Conservation (phyloP, 37 sponge, comb jelly and placozoan species). For the Cladorhizidae sp. region DNA sequence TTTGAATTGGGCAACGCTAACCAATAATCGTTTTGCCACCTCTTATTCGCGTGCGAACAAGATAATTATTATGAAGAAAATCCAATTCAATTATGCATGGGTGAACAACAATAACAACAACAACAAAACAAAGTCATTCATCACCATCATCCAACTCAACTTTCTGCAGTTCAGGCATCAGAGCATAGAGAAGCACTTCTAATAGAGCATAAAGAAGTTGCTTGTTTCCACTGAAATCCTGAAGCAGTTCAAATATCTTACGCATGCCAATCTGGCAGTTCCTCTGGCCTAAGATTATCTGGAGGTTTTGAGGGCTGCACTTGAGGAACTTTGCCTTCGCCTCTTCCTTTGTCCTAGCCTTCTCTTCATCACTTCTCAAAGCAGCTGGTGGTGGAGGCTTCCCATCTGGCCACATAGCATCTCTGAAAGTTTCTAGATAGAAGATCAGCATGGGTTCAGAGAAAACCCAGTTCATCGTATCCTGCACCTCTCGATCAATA, state of each 20-base stretch:
- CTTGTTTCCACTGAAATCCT: constrained; percentile 66
- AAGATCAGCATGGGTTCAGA: constrained; percentile 86
- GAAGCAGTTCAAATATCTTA: constrained; percentile 73
- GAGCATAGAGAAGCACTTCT: constrained; percentile 63
- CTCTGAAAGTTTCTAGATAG: constrained; percentile 74
- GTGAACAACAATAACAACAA: too few species aligned
- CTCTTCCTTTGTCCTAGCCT: constrained; percentile 61
- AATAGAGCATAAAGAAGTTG: constrained; percentile 77
- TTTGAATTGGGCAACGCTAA: too few species aligned
- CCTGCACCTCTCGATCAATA: constrained; percentile 80
- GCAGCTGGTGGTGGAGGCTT: constrained; percentile 28
- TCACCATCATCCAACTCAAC: constrained; percentile 34
- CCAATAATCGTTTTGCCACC: too few species aligned
- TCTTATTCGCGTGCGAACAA: too few species aligned
- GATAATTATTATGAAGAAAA: too few species aligned
- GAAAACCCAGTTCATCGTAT: constrained; percentile 71
- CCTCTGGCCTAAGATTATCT: constrained; percentile 70
- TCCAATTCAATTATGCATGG: too few species aligned
- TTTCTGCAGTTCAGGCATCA: constrained; percentile 74
- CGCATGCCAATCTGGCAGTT: constrained; percentile 73
- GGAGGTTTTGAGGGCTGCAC: constrained; percentile 59
- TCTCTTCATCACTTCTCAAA: constrained; percentile 70
- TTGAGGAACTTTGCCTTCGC: constrained; percentile 75
- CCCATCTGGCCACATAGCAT: constrained; percentile 75
- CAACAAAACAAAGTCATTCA: too few species aligned